Evolutionary conservation across 2,888 invertebrate genomes (phyloP), one percentile per base, ranked within the genome.

Genomic region (Unio delphinus): DNA sequence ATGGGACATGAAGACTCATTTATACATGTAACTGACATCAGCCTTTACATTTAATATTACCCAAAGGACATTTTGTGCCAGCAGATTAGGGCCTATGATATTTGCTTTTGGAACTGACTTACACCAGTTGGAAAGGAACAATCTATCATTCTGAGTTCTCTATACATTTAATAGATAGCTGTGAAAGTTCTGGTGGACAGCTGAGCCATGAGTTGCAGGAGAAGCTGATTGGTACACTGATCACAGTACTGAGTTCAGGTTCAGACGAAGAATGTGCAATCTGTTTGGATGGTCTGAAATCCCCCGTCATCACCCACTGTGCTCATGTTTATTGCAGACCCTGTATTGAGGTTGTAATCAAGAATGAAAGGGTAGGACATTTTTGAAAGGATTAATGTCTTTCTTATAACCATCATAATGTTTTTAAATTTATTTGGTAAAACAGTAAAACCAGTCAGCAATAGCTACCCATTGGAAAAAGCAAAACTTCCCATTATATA

Each of bases 201-300:
- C 58, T 79, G 17, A 76, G 64, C 55, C 79, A 75, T 56, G 75
- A 70, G 15, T 58, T 73, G 56, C 72, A 74, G 60, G 58, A 74
- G 71, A 76, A 78, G 71, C 64, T 81, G 69, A 76, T 83, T 28
- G 72, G 74, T 6, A 76, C 73, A 23, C 65, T 83, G 57, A 64
- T 80, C 34, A 64, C 68, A 64, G 83, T 83, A 15, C 76, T 83
- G 26, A 69, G 76, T 34, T 78, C 81, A 17, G 82, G 82, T 3
- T 80, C 81, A 4, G 83, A 83, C 59, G 83, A 84, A 70, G 84
- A 84, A 65, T 84, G 84, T 74, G 72, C 82, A 30, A 77, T 84
- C n/a, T 84, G 84, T 72, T 66, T 83, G 60, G 81, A 84, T 58
- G 67, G 73, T 3, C 67, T 83, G 30, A 77, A 75, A 57, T 30